Evolutionary conservation across 1,140 invertebrate species (phyloP), one percentile per base, ranked within the genome.

Genomic region (Arctopsyche grandis): DNA sequence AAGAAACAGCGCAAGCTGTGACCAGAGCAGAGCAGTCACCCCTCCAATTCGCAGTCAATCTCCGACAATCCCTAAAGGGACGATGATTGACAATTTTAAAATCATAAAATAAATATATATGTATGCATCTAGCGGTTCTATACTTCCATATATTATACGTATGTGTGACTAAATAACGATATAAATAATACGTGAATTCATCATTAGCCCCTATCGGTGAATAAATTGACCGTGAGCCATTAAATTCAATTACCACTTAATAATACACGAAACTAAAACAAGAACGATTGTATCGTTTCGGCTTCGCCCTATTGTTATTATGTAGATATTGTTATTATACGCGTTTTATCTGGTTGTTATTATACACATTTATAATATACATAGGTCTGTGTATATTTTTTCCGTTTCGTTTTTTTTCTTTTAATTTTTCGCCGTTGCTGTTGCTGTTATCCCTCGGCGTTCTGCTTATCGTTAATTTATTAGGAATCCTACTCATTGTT

Each of bases 401-500:
- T 52, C 12, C 48, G 48, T 52, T n/a, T 52, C 48, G 48, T 52
- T 52, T 52, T 16, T n/a, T n/a, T n/a, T n/a, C 7, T 52, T 52
- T 52, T 16, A 52, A 52, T 38, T 24, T 70, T 70, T 26, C 9
- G 24, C 22, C 38, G 19, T 14, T n/a, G 10, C 38, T 29, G 21
- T 38, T 22, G 24, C 19, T 66, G 21, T 26, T 16, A 21, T 22
- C 60, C 12, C 21, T 22, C 60, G 16, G n/a, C 16, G 0, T 29
- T 69, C 24, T 16, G 29, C 44, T 73, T 48, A 44, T 66, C 56
- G 70, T 75, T 69, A 78, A 81, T 81, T 81, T 81, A 81, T 81
- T 69, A 58, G 76, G 21, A 48, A 69, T 75, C 48, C 46, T 69
- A 56, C 69, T 69, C 77, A 78, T 81, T 81, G 76, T 81, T 80